Evolutionary conservation across 1,140 invertebrate genomes (phyloP).

Genomic region (Trichogramma pretiosum): DNA sequence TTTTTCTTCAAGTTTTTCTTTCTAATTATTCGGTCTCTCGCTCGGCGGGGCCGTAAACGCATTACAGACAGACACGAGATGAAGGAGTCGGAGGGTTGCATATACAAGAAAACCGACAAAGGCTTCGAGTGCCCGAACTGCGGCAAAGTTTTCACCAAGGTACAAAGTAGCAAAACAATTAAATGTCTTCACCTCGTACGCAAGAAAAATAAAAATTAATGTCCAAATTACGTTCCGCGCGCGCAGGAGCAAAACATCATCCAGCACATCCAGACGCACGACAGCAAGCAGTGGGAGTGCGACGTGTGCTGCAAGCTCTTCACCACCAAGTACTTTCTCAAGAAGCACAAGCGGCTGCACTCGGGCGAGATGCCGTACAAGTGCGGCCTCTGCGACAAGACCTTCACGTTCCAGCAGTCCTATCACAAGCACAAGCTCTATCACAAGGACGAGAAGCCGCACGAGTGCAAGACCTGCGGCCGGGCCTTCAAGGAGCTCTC

Average conservation of each 20-base stretch:
- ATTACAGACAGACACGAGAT: too few species aligned
- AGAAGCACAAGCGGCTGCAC: conserved; percentile 80
- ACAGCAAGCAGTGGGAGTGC: conserved; percentile 67
- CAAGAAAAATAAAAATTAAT: too few species aligned
- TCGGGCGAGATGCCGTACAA: conserved; percentile 79
- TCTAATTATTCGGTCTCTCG: too few species aligned
- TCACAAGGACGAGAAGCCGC: conserved; percentile 77
- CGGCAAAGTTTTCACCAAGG: conserved; percentile 48
- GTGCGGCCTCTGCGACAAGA: conserved; percentile 76
- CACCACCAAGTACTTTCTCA: conserved; percentile 82
- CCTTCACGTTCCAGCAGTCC: conserved; percentile 84
- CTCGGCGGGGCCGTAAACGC: too few species aligned
- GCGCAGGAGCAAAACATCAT: conserved; percentile 46
- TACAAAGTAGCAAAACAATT: conserved; percentile 19
- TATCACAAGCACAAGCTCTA: conserved; percentile 84
- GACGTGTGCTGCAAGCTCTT: conserved; percentile 76
- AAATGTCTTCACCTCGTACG: conserved; percentile 4
- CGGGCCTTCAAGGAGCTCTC: conserved; percentile 81
- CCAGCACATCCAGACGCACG: conserved; percentile 50
- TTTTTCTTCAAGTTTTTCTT: too few species aligned
- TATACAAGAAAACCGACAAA: too few species aligned
- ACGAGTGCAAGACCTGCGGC: conserved; percentile 68
- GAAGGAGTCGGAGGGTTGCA: too few species aligned
- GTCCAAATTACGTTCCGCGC: too few species aligned
- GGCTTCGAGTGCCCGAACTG: conserved; percentile 43